Evolutionary conservation across 2,113 vertebrate genomes (phyloP).

Genomic region (Rutilus rutilus): DNA sequence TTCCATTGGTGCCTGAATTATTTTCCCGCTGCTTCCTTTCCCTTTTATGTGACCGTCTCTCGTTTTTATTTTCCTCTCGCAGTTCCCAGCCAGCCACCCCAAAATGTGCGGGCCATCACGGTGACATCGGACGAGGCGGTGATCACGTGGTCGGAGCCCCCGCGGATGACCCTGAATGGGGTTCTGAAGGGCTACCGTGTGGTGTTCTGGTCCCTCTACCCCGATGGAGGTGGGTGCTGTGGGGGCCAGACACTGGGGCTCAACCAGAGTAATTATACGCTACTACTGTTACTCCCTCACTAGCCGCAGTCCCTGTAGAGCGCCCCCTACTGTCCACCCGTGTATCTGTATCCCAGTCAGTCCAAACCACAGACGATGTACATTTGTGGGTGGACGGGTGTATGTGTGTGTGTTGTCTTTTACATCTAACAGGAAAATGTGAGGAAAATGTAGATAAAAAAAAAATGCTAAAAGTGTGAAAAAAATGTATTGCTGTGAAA

Average conservation of each 20-base stretch:
- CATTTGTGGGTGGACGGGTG: background rate
- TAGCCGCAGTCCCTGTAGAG: constrained; percentile 9
- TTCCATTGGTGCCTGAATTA: constrained; percentile 11
- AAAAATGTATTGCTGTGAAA: background rate
- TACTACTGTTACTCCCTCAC: constrained; percentile 66
- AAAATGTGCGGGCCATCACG: constrained; percentile 93
- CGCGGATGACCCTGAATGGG: constrained; percentile 93
- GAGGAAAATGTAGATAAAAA: background rate
- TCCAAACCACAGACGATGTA: background rate
- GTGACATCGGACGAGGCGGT: constrained; percentile 96
- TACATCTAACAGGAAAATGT: background rate
- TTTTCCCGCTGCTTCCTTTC: constrained; percentile 7
- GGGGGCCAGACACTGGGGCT: constrained; percentile 72
- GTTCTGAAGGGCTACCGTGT: constrained; percentile 97
- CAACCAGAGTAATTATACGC: constrained; percentile 78
- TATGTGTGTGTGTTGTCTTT: background rate
- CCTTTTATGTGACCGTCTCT: background rate
- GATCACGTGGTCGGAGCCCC: constrained; percentile 96
- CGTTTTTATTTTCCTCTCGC: constrained; percentile 39
- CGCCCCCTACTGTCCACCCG: background rate
- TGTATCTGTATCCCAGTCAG: background rate
- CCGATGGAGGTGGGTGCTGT: constrained; percentile 91
- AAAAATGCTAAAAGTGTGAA: background rate
- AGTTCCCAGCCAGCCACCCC: constrained; percentile 97
- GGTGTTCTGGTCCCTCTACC: constrained; percentile 98